Evolutionary conservation across 2,797 vertebrate species (phyloP).

Genomic region (Urocyon cinereoargenteus): DNA sequence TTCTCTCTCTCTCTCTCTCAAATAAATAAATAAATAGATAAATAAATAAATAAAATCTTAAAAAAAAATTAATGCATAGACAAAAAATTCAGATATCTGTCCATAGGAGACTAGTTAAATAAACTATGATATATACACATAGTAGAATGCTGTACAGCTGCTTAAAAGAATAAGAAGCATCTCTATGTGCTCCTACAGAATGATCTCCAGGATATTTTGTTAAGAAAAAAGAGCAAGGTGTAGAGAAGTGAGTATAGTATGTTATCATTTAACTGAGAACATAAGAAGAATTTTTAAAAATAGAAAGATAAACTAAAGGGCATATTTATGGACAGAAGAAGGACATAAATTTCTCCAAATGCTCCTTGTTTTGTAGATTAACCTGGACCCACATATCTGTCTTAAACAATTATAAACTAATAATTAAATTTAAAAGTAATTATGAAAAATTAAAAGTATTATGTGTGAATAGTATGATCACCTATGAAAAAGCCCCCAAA

Average conservation of each 20-base stretch:
- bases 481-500: not conserved
- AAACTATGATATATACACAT: too few species aligned
- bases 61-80: not conserved
- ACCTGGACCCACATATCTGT: not conserved
- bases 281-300: not conserved
- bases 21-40: not conserved
- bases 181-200: not conserved
- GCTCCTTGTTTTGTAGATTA: not conserved
- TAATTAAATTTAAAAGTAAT: constrained; percentile 36
- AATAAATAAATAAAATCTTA: not conserved
- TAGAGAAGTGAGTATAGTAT: not conserved
- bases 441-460: constrained; percentile 28
- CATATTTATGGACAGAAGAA: not conserved
- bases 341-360: not conserved
- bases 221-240: not conserved
- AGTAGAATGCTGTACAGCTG: not conserved
- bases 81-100: not conserved
- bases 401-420: constrained; percentile 29
- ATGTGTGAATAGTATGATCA: not conserved
- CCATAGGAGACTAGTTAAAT: not conserved
- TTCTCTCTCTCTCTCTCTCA: not conserved
- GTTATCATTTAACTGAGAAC: not conserved
- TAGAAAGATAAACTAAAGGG: not conserved
- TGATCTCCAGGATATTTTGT: not conserved
- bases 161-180: not conserved